Conservation (phyloP, 2,113 vertebrate genomes). For the Hippocampus barbouri region DNA sequence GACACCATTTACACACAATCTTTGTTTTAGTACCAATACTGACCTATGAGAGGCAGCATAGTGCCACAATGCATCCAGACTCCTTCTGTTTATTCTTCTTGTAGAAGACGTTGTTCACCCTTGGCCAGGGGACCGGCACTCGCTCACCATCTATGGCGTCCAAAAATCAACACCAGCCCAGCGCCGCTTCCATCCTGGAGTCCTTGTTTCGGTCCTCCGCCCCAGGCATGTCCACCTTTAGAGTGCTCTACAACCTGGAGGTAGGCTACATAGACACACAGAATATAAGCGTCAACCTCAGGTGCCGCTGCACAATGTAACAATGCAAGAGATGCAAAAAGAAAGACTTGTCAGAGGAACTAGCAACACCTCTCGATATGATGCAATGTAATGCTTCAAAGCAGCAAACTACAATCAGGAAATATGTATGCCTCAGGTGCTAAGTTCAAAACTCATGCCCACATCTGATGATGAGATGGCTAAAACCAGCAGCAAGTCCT, state of each 20-base stretch:
- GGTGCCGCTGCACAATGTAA: neutral
- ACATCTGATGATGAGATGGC: constrained; percentile 99
- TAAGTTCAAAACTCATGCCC: constrained; percentile 98
- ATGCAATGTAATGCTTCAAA: no score
- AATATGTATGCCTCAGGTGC: constrained; percentile 76
- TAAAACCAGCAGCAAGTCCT: constrained; percentile 96
- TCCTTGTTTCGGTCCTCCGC: constrained; percentile 94
- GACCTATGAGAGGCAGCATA: neutral
- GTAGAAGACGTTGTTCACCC: constrained; percentile 91
- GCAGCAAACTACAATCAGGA: neutral
- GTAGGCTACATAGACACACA: constrained; percentile 55
- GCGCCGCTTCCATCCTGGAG: constrained; percentile 92
- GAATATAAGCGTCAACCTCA: neutral
- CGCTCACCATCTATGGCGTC: constrained; percentile 93
- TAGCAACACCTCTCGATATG: no score
- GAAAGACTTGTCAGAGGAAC: no score
- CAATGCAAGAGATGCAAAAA: neutral
- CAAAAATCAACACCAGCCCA: constrained; percentile 96
- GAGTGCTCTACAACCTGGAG: constrained; percentile 98
- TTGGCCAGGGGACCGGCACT: constrained; percentile 82
- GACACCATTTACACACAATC: neutral
- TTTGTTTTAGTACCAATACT: neutral
- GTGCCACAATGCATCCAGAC: neutral
- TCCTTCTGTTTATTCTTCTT: constrained; percentile 8
- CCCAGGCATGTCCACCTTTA: constrained; percentile 97